Base-by-base conservation (phyloP, 2,797 vertebrate genomes). In the Syngnathus rostellatus region DNA sequence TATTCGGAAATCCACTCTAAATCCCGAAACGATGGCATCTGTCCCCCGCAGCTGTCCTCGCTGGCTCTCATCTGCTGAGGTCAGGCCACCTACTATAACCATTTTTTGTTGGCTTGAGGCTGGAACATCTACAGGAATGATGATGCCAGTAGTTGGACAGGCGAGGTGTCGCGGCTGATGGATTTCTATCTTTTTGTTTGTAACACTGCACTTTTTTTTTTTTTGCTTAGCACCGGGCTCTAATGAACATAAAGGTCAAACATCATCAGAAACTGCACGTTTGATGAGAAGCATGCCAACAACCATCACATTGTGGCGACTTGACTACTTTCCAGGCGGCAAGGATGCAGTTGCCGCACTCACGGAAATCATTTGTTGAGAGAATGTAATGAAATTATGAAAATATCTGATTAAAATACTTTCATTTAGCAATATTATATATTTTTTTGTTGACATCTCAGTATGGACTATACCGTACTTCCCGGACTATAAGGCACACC, bases 11-110 rank as follows among this genome's bases (percentile, higher is more conserved):
- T 31, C 50, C 43, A 41, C 67, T 50, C 71, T 71, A 65, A 65
- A 73, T 66, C 78, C 82, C 76, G 79, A 82, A 84, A 83, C 68
- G 72, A 70, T 16, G 12, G 74, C 89, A 88, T 85, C 82, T 89
- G 89, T 85, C 72, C 77, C 72, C 62, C 25, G 77, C 89, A 90
- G 81, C 77, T 89, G 86, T 85, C 76, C 69, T 67, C 17, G 54
- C 64, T 81, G 62, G 71, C 76, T 76, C 74, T 85, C 73, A 65
- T 79, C 76, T 70, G 75, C 67, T 69, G 65, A 66, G 84, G 78
- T 83, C 83, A 78, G 64, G 67, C 65, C 71, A 76, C 73, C 73
- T 68, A 73, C 67, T 3, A 45, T 68, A 4, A 73, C 77, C 78
- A 72, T 64, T 64, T 69, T 67, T 71, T 65, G 65, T 72, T 77